These are phyloP conservation scores for Cantharis flavilabris DNA, from an alignment of 2,888 invertebrate genomes.

Conservation along the genomic window DNA sequence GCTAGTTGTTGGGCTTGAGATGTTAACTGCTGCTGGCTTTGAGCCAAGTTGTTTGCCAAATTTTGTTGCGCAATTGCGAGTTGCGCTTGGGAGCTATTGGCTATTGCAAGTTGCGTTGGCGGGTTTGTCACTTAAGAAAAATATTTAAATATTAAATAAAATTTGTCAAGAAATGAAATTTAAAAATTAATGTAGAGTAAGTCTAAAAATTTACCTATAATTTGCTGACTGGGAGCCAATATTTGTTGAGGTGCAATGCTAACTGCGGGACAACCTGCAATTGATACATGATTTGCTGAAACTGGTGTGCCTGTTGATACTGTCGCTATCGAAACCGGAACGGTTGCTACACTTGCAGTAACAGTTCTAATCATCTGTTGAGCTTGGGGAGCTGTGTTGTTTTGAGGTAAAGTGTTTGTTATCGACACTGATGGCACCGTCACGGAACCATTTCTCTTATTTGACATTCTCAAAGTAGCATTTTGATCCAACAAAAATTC, in stretches of 20 bases:
- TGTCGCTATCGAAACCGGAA: slow-evolving; percentile 65
- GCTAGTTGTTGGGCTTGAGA: slow-evolving; percentile 50
- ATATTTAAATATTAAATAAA: background rate
- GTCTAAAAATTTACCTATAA: slow-evolving; percentile 43
- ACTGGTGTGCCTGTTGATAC: slow-evolving; percentile 59
- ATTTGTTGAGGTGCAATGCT: slow-evolving; percentile 63
- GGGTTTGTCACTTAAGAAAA: slow-evolving; percentile 46
- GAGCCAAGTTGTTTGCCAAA: slow-evolving; percentile 51
- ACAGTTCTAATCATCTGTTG: slow-evolving; percentile 61
- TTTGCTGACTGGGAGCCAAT: slow-evolving; percentile 55
- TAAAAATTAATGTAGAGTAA: background rate
- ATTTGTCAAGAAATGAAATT: background rate
- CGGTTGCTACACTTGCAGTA: slow-evolving; percentile 64
- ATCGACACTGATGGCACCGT: slow-evolving; percentile 66
- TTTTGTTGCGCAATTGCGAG: slow-evolving; percentile 54
- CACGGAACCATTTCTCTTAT: slow-evolving; percentile 61
- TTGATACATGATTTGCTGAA: slow-evolving; percentile 60
- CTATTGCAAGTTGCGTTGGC: slow-evolving; percentile 50
- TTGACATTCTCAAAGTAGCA: slow-evolving; percentile 68
- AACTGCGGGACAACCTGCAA: slow-evolving; percentile 62
- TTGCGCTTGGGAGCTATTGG: slow-evolving; percentile 53
- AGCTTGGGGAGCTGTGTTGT: slow-evolving; percentile 53
- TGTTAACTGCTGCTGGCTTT: slow-evolving; percentile 45
- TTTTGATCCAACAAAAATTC: slow-evolving; percentile 80
- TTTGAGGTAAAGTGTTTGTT: slow-evolving; percentile 60